Evolutionary conservation across 2,888 invertebrate species (phyloP), one percentile per base, ranked within the genome.

Genomic region (Steromphala cineraria): DNA sequence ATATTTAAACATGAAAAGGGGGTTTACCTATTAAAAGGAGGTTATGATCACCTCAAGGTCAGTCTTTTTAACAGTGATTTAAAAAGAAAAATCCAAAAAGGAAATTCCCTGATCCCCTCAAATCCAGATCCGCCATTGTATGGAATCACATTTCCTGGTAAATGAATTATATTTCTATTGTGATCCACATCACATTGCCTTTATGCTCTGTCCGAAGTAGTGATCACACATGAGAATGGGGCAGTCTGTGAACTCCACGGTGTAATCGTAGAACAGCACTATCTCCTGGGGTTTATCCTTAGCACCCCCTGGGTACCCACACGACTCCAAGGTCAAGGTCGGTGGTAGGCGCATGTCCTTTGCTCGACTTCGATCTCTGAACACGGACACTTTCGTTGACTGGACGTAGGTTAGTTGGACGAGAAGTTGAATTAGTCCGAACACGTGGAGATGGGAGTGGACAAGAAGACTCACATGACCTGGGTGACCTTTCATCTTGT

Each of bases 221-320:
- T 92, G 90, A 82, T 93, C 93, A 87, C 91, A 91, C 78, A 92
- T 80, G 7, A 93, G 83, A 17, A 93, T 79, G 8, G 93, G 92
- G 80, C 93, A 93, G 80, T 91, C 90, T 3, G 83, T 89, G 80
- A 92, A 92, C 81, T 92, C 92, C 17, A 91, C 90, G 75, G 88
- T 89, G 79, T 91, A 93, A 79, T 93, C 93, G 81, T 93, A 93
- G 82, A 86, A 92, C 67, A 93, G 81, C 0, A 87, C 80, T 15
- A 90, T 67, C 80, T 91, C 90, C 53, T 90, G 88, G 0, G 92
- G 92, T 53, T 88, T 85, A 40, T 91, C 88, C 56, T 84, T 84
- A 7, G 86, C 84, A 19, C 89, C 90, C 0, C 92, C 92, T 28
- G 82, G 82, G 76, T 87, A 91, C 8, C 92, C 92, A 75, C 89